Conservation (phyloP, 2,797 vertebrate species). For the Gouania willdenowi region DNA sequence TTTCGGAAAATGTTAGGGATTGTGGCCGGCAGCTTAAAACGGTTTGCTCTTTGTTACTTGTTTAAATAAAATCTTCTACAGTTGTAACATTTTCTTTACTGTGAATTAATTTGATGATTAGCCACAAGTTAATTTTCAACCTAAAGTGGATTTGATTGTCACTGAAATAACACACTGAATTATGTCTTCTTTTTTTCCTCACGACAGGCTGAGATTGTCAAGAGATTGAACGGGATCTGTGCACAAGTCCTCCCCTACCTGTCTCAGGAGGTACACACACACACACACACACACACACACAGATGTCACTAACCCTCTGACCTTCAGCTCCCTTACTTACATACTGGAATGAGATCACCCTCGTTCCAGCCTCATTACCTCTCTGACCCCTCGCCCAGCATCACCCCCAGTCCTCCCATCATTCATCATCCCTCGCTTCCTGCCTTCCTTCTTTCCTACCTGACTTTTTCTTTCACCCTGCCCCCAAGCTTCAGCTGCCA, state of each 20-base stretch:
- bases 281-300: conserved; percentile 7
- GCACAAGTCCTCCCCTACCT: conserved; percentile 97
- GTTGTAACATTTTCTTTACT: no score
- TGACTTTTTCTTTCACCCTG: conserved; percentile 28
- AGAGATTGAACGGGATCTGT: conserved; percentile 95
- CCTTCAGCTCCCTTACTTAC: conserved; percentile 44
- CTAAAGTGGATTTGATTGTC: no score
- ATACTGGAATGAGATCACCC: conserved; percentile 60
- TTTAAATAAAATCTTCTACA: no score
- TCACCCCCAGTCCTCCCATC: conserved; percentile 42
- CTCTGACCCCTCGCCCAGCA: conserved; percentile 35
- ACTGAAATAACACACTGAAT: no score
- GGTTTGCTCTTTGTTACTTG: no score
- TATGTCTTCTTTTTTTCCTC: conserved; percentile 33
- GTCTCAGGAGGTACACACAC: conserved; percentile 87
- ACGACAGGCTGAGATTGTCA: conserved; percentile 96
- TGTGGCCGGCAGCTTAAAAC: no score
- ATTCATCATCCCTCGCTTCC: conserved; percentile 55
- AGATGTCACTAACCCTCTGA: conserved; percentile 42
- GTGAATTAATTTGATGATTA: no score
- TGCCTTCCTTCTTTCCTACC: conserved; percentile 22
- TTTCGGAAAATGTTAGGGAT: no score
- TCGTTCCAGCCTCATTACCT: conserved; percentile 64
- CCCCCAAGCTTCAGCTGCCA: conserved; percentile 23
- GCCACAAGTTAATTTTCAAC: no score